phyloP scores from a whole-genome alignment of 2,888 invertebrate species.

The Harpalus rufipes region DNA sequence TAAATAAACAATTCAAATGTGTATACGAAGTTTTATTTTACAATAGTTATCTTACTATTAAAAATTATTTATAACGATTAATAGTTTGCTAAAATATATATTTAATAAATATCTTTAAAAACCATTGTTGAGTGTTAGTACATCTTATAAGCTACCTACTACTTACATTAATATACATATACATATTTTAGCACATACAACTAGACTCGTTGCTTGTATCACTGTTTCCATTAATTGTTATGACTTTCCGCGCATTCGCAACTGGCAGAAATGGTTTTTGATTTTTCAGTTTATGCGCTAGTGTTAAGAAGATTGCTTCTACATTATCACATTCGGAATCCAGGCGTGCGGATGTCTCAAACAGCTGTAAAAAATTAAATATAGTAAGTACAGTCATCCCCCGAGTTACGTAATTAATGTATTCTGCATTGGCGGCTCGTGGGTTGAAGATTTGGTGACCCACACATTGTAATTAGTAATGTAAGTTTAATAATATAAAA shows the following conservation, averaged over 20 bases:
- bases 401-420: no score
- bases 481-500: no score
- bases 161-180: constrained; percentile 4
- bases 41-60: constrained; percentile 46
- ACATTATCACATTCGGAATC: constrained; percentile 87
- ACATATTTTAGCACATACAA: constrained; percentile 58
- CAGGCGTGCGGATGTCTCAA: constrained; percentile 89
- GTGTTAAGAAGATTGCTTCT: constrained; percentile 89
- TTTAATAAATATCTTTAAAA: constrained; percentile 58
- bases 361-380: constrained; percentile 78
- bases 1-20: constrained; percentile 51
- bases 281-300: constrained; percentile 87
- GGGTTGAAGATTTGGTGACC: no score
- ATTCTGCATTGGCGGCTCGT: no score
- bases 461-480: no score
- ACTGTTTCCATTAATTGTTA: constrained; percentile 59
- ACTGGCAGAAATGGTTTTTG: constrained; percentile 81
- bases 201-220: constrained; percentile 61
- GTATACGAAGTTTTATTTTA: constrained; percentile 55
- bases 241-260: constrained; percentile 44
- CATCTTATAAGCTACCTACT: constrained; percentile 29
- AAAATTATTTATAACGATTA: constrained; percentile 49
- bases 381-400: no score
- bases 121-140: constrained; percentile 20
- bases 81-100: constrained; percentile 55